These are phyloP conservation scores for Gonocerus acuteangulatus DNA, from an alignment of 2,888 invertebrate species.

Conservation along the genomic window DNA sequence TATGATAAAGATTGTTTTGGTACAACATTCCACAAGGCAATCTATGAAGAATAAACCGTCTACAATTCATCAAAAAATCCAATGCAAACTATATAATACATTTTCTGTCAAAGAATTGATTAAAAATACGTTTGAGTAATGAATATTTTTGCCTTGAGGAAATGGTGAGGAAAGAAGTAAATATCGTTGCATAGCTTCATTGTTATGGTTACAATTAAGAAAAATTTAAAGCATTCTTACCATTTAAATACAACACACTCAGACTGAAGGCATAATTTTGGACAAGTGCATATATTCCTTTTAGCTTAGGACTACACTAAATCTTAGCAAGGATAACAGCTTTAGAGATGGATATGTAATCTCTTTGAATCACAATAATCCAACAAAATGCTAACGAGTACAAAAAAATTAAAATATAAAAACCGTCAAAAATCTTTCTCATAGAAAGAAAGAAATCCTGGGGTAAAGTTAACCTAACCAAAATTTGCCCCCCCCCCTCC, in stretches of 20 bases:
- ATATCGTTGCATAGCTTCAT: conserved; percentile 25
- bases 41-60: conserved; percentile 2
- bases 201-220: conserved; percentile 22
- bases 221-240: conserved; percentile 24
- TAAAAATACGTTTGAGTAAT: not conserved
- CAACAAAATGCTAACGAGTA: too few species aligned
- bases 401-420: too few species aligned
- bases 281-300: not conserved
- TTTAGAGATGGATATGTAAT: too few species aligned
- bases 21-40: conserved; percentile 9
- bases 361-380: too few species aligned
- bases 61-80: not conserved
- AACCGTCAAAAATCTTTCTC: too few species aligned
- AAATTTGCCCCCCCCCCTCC: too few species aligned
- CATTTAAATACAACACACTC: conserved; percentile 14
- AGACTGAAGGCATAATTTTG: conserved; percentile 1
- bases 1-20: conserved; percentile 16
- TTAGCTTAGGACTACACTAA: too few species aligned
- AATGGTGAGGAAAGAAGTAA: not conserved
- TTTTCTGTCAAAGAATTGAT: not conserved
- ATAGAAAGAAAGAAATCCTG: too few species aligned
- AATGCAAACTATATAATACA: too few species aligned
- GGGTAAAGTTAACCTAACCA: too few species aligned
- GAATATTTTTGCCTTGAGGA: conserved; percentile 12
- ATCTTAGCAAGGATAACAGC: too few species aligned